phyloP scores from a whole-genome alignment of 2,113 vertebrate genomes.

The Nibea coibor region DNA sequence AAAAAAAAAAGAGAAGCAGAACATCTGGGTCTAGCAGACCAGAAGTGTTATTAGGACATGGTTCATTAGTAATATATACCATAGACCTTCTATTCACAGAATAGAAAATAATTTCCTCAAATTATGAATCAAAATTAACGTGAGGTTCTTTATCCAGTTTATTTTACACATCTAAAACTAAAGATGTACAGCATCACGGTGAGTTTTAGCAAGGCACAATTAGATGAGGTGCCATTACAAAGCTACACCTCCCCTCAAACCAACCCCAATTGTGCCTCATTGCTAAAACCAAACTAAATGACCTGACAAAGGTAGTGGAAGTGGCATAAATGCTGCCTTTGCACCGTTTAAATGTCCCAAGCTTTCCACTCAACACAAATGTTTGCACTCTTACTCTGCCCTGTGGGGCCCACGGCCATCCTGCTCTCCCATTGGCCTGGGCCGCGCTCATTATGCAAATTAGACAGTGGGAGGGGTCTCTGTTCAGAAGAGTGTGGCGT shows the following conservation, averaged over 20 bases:
- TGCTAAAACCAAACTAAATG: constrained; percentile 20
- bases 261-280: neutral
- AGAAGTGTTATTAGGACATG: neutral
- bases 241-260: neutral
- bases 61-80: neutral
- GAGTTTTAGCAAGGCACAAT: neutral
- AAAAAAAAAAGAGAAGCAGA: neutral
- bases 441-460: constrained; percentile 77
- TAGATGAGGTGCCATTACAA: neutral
- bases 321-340: constrained; percentile 36
- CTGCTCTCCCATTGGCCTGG: constrained; percentile 70
- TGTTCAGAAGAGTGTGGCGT: constrained; percentile 61
- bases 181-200: neutral
- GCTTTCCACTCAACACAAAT: constrained; percentile 74
- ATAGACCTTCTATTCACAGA: too few species aligned
- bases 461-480: constrained; percentile 60
- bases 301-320: constrained; percentile 1
- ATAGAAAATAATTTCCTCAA: neutral
- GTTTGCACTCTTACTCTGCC: constrained; percentile 79
- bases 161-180: neutral
- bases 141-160: neutral
- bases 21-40: constrained; percentile 8
- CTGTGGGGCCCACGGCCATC: constrained; percentile 62
- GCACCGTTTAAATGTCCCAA: constrained; percentile 58
- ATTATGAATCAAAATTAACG: neutral